phyloP scores from a whole-genome alignment of 1,140 invertebrate genomes.

The Euschistus heros region DNA sequence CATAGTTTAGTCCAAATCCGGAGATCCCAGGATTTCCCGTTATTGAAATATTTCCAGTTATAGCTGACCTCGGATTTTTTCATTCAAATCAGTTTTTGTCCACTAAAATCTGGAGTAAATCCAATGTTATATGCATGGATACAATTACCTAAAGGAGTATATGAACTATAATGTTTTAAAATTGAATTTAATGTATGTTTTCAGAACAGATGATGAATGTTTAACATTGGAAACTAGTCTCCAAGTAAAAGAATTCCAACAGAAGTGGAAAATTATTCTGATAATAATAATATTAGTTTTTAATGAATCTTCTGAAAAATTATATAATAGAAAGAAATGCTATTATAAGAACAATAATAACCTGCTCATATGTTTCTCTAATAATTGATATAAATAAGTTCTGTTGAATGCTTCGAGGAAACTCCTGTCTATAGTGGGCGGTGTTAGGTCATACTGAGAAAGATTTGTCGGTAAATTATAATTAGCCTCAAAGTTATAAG shows the following conservation, averaged over 20 bases:
- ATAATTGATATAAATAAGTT: conserved; percentile 14
- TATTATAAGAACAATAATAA: neutral
- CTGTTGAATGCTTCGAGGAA: conserved; percentile 18
- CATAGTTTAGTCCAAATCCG: too few relatives aligned
- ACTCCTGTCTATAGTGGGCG: conserved; percentile 14
- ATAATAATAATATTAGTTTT: neutral
- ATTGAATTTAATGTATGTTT: too few relatives aligned
- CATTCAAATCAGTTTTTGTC: too few relatives aligned
- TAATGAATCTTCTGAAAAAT: neutral
- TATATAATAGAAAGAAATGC: neutral
- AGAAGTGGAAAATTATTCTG: neutral
- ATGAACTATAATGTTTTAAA: too few relatives aligned
- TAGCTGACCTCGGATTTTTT: too few relatives aligned
- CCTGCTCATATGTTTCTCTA: conserved; percentile 16
- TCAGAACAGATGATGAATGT: too few relatives aligned
- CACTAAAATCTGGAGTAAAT: too few relatives aligned
- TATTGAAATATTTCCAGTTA: too few relatives aligned
- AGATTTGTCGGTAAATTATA: conserved; percentile 42
- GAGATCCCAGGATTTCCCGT: too few relatives aligned
- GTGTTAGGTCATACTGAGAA: conserved; percentile 23
- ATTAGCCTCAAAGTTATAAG: conserved; percentile 64
- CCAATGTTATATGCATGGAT: too few relatives aligned
- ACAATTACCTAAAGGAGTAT: too few relatives aligned
- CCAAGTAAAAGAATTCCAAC: neutral
- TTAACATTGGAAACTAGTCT: neutral